Conservation (phyloP, 2,888 invertebrate genomes). For the Morinoia aosen region DNA sequence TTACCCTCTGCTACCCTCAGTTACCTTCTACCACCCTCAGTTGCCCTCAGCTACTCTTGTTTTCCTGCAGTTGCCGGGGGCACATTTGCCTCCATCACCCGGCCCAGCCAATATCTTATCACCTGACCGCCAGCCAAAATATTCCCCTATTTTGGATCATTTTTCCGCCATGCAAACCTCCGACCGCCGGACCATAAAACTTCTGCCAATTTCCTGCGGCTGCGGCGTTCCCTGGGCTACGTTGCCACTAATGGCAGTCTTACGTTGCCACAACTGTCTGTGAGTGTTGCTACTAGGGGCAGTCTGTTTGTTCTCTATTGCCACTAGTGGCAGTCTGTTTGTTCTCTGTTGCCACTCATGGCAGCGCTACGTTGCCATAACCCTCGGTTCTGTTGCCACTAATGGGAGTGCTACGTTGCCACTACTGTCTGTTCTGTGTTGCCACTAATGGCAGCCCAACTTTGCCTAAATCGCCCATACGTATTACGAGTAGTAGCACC, state of each 20-base stretch:
- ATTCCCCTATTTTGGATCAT: background rate
- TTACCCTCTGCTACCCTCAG: background rate
- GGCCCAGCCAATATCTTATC: background rate
- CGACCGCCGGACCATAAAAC: background rate
- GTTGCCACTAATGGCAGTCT: conserved; percentile 2
- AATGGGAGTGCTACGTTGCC: background rate
- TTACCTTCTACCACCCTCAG: background rate
- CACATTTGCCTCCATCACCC: background rate
- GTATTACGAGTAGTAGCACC: no score
- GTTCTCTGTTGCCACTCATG: no score
- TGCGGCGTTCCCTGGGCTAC: background rate
- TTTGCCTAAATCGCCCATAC: no score
- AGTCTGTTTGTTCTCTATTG: background rate
- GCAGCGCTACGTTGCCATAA: no score
- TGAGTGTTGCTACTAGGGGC: background rate
- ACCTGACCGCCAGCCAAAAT: background rate
- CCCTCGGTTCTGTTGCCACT: no score
- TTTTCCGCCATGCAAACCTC: background rate
- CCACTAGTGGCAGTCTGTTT: no score
- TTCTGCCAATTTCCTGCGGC: conserved; percentile 26
- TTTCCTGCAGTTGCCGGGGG: no score
- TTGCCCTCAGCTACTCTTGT: background rate
- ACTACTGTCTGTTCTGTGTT: no score
- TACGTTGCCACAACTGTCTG: background rate
- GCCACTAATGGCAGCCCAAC: no score